Percentiles rank a stretch among this genome's conserved stretches.
phyloP scores from a whole-genome alignment of 2,113 vertebrate species.

The Gymnobelideus leadbeateri region DNA sequence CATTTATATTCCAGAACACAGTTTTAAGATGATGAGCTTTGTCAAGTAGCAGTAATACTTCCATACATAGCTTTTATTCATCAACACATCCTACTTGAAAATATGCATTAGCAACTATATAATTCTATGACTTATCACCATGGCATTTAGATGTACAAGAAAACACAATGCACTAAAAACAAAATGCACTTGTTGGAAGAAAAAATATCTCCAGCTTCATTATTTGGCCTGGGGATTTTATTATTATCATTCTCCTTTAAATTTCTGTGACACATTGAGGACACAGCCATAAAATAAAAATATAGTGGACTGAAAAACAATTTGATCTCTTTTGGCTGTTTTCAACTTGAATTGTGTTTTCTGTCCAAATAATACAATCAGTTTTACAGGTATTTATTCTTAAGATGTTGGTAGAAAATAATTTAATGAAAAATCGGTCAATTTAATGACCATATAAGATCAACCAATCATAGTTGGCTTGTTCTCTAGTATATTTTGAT shows the following conservation, averaged over 20 bases:
- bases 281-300: conserved; percentile 56
- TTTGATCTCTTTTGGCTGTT: conserved; percentile 51
- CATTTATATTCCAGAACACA: conserved; percentile 49
- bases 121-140: conserved; percentile 70
- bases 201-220: conserved; percentile 40
- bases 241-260: conserved; percentile 59
- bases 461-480: not conserved
- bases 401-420: conserved; percentile 22
- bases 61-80: conserved; percentile 73
- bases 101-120: conserved; percentile 64
- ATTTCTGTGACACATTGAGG: conserved; percentile 66
- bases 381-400: conserved; percentile 15
- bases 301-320: not conserved
- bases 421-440: conserved; percentile 23
- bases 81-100: conserved; percentile 75
- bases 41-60: conserved; percentile 59
- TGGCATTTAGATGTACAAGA: conserved; percentile 58
- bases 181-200: conserved; percentile 56
- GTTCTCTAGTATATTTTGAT: not conserved
- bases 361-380: conserved; percentile 48
- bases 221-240: conserved; percentile 49
- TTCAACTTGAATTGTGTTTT: conserved; percentile 25
- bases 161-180: conserved; percentile 56
- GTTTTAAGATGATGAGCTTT: conserved; percentile 58
- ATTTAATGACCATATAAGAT: not conserved